phyloP scores from a whole-genome alignment of 2,797 vertebrate species.

The Falco concolor region DNA sequence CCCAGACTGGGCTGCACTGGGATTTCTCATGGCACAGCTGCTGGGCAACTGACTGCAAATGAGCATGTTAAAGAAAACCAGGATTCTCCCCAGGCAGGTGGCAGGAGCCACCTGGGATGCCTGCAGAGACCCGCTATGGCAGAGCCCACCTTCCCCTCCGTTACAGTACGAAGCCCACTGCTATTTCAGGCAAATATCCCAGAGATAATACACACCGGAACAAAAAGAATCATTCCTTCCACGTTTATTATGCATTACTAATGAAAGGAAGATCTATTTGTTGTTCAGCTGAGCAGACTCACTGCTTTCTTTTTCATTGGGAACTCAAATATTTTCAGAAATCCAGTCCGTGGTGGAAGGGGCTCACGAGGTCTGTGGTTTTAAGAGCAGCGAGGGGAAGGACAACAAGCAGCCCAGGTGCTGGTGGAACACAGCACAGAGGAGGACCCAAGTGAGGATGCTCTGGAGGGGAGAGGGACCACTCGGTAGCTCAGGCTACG shows the following conservation, averaged over 20 bases:
- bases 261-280: neutral
- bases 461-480: neutral
- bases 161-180: neutral
- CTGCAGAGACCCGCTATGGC: neutral
- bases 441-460: accelerated
- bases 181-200: neutral
- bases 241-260: neutral
- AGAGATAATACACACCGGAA: neutral
- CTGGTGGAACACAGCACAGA: neutral
- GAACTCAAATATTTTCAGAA: neutral
- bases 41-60: neutral
- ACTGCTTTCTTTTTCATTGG: neutral
- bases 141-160: neutral
- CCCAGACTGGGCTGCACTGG: neutral
- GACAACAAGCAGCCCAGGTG: neutral
- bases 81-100: neutral
- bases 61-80: neutral
- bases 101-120: neutral
- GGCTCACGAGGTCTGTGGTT: accelerated
- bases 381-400: neutral
- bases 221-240: neutral
- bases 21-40: neutral
- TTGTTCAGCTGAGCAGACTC: neutral
- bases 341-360: accelerated
- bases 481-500: accelerated